Evolutionary conservation across 2,113 vertebrate species (phyloP).

Genomic region (Vulpes vulpes): DNA sequence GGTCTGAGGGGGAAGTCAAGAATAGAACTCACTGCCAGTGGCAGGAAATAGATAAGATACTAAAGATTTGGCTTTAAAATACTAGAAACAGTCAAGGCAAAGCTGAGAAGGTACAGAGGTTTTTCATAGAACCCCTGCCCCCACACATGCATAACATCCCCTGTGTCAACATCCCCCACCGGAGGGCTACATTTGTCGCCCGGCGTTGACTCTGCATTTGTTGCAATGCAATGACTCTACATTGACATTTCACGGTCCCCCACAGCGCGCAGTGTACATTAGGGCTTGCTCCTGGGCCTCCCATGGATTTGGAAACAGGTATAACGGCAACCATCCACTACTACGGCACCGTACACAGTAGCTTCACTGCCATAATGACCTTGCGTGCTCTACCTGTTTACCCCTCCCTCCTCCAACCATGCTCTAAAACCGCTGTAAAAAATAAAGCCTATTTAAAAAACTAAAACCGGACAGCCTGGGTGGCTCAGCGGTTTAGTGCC

Average conservation of each 20-base stretch:
- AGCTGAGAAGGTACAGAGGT: not conserved
- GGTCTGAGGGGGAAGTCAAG: not conserved
- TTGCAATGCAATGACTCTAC: not conserved
- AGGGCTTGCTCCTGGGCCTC: not conserved
- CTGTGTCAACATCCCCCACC: not conserved
- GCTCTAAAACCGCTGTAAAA: not conserved
- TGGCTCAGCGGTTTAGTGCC: too few species aligned
- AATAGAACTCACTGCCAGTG: not conserved
- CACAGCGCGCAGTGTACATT: not conserved
- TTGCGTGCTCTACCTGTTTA: not conserved
- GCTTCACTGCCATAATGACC: not conserved
- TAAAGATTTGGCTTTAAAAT: not conserved
- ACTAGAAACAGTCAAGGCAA: not conserved
- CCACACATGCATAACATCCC: not conserved
- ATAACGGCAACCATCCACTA: not conserved
- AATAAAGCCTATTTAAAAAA: not conserved
- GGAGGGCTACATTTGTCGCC: not conserved
- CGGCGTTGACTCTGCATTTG: not conserved
- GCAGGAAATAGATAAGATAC: not conserved
- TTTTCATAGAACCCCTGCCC: not conserved
- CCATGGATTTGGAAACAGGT: not conserved
- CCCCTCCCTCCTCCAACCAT: not conserved
- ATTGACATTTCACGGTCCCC: not conserved
- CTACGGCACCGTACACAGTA: not conserved
- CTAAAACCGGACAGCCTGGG: not conserved